Conservation (phyloP, 2,113 vertebrate species). For the Jaculus jaculus region DNA sequence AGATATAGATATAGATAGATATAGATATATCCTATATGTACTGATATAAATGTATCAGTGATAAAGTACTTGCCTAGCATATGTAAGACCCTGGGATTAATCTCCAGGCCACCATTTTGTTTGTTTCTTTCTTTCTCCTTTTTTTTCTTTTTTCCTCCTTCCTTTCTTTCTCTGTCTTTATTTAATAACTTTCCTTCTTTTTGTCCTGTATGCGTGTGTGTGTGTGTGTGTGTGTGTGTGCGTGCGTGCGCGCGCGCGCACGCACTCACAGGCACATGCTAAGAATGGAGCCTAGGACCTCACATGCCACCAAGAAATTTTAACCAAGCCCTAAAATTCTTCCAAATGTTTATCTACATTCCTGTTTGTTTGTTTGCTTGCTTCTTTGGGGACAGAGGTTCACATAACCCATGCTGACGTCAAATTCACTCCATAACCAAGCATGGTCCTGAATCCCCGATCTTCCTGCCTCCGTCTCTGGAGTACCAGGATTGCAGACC, state of each 20-base stretch:
- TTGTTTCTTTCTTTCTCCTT: background rate
- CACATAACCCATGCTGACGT: background rate
- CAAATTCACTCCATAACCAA: background rate
- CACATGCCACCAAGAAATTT: background rate
- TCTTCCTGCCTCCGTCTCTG: background rate
- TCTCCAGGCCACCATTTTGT: background rate
- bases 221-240: too few relatives aligned
- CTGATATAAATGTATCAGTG: too few relatives aligned
- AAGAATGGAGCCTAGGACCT: too few relatives aligned
- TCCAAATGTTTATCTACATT: background rate
- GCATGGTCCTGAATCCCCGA: background rate
- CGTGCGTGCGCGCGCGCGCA: too few relatives aligned
- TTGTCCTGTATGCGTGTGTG: background rate
- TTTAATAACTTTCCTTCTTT: background rate
- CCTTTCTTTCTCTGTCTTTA: background rate
- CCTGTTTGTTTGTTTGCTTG: background rate
- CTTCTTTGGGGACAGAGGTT: background rate
- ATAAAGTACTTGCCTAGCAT: background rate
- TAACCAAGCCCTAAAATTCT: background rate
- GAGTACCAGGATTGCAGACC: background rate
- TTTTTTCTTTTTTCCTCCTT: background rate
- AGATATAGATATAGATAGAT: too few relatives aligned
- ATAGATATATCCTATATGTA: too few relatives aligned
- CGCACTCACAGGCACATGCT: too few relatives aligned
- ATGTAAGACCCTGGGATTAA: background rate